Evolutionary conservation across 2,888 invertebrate genomes (phyloP).

Genomic region (Pseudococcus jackbeardsleyi): DNA sequence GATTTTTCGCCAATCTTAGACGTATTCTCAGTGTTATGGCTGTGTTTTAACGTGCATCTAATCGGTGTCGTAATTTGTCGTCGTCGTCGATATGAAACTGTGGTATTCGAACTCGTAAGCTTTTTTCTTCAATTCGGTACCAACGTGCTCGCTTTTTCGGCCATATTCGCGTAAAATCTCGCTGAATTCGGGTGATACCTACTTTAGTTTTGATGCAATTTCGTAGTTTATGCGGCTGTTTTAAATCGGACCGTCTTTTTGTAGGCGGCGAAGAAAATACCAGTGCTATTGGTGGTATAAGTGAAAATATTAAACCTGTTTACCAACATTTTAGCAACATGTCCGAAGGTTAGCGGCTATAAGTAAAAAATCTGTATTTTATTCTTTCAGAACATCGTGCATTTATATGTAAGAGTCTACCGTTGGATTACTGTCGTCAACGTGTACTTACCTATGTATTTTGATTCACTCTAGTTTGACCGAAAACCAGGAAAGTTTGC

Average conservation of each 20-base stretch:
- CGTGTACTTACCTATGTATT: not conserved
- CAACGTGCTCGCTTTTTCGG: not conserved
- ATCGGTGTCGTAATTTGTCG: not conserved
- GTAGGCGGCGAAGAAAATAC: conserved; percentile 58
- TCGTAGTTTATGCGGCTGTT: conserved; percentile 59
- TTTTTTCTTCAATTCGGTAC: too few relatives aligned
- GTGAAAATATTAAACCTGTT: conserved; percentile 27
- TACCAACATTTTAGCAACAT: conserved; percentile 38
- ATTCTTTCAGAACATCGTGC: not conserved
- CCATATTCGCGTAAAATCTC: not conserved
- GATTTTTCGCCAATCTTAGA: conserved; percentile 6
- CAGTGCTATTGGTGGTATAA: conserved; percentile 27
- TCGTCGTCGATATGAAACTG: not conserved
- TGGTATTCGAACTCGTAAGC: too few relatives aligned
- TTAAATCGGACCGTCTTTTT: conserved; percentile 61
- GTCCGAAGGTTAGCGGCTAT: conserved; percentile 56
- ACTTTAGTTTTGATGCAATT: conserved; percentile 55
- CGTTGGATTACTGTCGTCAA: not conserved
- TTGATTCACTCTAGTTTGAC: not conserved
- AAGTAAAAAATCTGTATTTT: conserved; percentile 29
- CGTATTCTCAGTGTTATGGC: conserved; percentile 44
- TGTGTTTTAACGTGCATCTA: not conserved
- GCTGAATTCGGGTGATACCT: not conserved
- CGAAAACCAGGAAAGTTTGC: not conserved
- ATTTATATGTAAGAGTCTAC: conserved; percentile 6